A percentile compares a stretch with the other conserved stretches of the same genome.
phyloP scores from a whole-genome alignment of 2,888 invertebrate species.

The Stictocephala bisonia region DNA sequence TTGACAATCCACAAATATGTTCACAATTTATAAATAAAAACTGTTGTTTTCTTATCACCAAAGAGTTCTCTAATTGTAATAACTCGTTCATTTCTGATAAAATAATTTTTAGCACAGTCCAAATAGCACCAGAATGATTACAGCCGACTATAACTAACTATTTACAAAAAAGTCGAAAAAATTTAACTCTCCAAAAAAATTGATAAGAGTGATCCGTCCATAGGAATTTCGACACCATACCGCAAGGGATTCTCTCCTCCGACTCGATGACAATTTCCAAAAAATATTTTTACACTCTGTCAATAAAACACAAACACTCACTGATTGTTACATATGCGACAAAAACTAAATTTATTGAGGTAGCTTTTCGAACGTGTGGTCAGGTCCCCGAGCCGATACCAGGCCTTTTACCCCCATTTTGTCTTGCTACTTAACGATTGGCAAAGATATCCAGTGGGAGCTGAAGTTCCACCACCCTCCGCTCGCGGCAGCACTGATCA shows the following conservation, averaged over 20 bases:
- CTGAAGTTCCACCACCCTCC: not conserved
- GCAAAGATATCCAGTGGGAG: conserved; percentile 29
- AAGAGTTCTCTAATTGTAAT: not conserved
- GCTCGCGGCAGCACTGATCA: conserved; percentile 18
- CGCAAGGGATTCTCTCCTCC: too few relatives aligned
- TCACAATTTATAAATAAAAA: conserved; percentile 5
- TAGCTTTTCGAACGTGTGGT: conserved; percentile 17
- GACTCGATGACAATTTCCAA: too few relatives aligned
- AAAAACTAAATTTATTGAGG: conserved; percentile 30
- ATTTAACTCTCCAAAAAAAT: too few relatives aligned
- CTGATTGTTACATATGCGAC: too few relatives aligned
- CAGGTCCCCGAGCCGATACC: conserved; percentile 15
- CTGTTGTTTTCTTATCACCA: not conserved
- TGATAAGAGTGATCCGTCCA: too few relatives aligned
- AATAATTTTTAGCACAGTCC: not conserved
- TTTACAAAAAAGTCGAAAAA: too few relatives aligned
- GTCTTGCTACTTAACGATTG: conserved; percentile 46
- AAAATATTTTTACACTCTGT: too few relatives aligned
- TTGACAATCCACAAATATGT: conserved; percentile 27
- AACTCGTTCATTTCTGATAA: not conserved
- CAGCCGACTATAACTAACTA: too few relatives aligned
- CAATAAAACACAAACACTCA: too few relatives aligned
- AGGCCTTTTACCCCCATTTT: conserved; percentile 44
- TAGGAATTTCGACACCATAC: too few relatives aligned
- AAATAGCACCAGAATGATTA: not conserved